Base-by-base conservation (phyloP, 1,140 invertebrate genomes). In the Thaumetopoea pityocampa region DNA sequence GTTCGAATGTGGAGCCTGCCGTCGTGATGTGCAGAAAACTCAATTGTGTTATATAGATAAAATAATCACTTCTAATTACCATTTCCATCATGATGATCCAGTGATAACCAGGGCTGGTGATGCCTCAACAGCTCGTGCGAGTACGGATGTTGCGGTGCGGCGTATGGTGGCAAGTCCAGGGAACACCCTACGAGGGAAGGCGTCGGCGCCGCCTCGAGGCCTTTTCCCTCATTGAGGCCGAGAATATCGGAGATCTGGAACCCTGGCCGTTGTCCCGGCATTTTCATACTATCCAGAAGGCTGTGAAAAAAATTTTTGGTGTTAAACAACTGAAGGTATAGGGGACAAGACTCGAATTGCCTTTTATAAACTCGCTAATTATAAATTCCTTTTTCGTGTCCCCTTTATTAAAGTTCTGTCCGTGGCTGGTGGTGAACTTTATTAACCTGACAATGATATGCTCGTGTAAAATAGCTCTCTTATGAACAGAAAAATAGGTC, bases 241-340 rank as follows among this genome's bases (percentile, higher is more conserved):
- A 93, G 71, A 52, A 93, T 93, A 61, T 93, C 92, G 33, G 90
- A 91, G 55, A 93, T 93, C 62, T 92, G 91, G 58, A 93, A 93
- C 18, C 91, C 90, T 0, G 88, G 86, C 20, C 91, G 72, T 49
- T 88, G 87, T 14, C 86, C 87, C 0, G 88, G 88, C 76, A 90
- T 87, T 77, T 91, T 91, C 86, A 91, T 90, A 52, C 87, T 89
- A 57, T 91, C 89, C 63, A 91, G 63, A 16, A 91, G 77, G 36
- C 90, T 91, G 78, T 8, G 46, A 45, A 55, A 51, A 70, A 37
- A 42, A 24, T 32, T 40, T 32, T 33, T 5, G 6, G 0, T 23
- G 43, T 28, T 18, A 38, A 17, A 34, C 26, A 19, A 14, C 10
- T n/a, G 37, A 34, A 33, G 2, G 6, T 0, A 18, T 47, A 29